phyloP scores from a whole-genome alignment of 2,888 invertebrate genomes.

The Ormyrus thymus region DNA sequence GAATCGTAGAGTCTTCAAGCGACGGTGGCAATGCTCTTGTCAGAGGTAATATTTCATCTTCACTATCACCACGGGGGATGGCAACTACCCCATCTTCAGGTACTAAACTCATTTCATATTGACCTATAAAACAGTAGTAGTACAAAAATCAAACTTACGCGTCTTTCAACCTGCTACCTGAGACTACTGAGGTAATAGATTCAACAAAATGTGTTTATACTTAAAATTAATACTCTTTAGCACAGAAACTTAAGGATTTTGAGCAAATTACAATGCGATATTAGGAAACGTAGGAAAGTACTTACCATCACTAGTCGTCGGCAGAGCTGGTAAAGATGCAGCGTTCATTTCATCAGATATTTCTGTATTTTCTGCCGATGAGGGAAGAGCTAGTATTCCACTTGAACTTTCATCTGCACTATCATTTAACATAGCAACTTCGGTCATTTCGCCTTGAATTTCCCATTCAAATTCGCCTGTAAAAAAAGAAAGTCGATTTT shows the following conservation, averaged over 20 bases:
- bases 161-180: constrained; percentile 19
- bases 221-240: too few species aligned
- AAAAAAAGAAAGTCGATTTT: constrained; percentile 10
- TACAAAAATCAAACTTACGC: constrained; percentile 20
- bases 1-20: constrained; percentile 66
- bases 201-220: too few species aligned
- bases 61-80: constrained; percentile 65
- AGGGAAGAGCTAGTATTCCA: constrained; percentile 65
- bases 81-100: constrained; percentile 69
- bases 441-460: constrained; percentile 77
- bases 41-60: constrained; percentile 63
- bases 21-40: constrained; percentile 68
- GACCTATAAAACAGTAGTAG: constrained; percentile 62
- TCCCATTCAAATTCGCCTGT: constrained; percentile 86
- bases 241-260: too few species aligned
- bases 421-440: constrained; percentile 72
- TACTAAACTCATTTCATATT: constrained; percentile 68
- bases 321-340: constrained; percentile 66
- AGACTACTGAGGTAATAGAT: neutral
- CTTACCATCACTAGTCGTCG: constrained; percentile 61
- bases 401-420: constrained; percentile 64
- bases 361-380: constrained; percentile 56
- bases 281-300: too few species aligned
- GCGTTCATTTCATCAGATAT: constrained; percentile 61
- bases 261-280: too few species aligned